Percentiles rank a stretch among this genome's conserved stretches.
phyloP scores from a whole-genome alignment of 2,113 vertebrate genomes.

The Saimiri boliviensis region DNA sequence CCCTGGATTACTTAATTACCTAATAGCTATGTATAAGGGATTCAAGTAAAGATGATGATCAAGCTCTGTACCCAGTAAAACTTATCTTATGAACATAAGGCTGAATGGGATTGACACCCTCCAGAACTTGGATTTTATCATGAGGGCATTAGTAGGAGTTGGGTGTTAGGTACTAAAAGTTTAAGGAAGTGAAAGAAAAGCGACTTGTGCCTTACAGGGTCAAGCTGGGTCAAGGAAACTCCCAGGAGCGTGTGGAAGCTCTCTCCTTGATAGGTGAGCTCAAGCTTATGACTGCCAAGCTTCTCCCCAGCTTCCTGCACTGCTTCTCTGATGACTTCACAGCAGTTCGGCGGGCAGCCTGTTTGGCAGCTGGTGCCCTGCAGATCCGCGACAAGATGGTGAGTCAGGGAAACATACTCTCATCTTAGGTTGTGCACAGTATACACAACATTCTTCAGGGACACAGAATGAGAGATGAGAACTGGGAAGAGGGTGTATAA shows the following conservation, averaged over 20 bases:
- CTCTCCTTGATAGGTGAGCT: conserved; percentile 82
- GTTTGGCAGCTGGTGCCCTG: conserved; percentile 83
- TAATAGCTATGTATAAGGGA: background rate
- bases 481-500: background rate
- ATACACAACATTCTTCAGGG: background rate
- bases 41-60: background rate
- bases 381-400: conserved; percentile 82
- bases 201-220: conserved; percentile 69
- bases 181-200: conserved; percentile 34
- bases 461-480: background rate
- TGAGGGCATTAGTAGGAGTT: background rate
- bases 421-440: background rate
- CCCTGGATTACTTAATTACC: background rate
- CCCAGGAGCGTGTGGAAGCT: conserved; percentile 78
- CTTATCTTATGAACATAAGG: background rate
- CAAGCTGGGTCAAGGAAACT: conserved; percentile 80
- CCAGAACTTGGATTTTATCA: background rate
- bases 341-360: conserved; percentile 84
- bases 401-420: conserved; percentile 31
- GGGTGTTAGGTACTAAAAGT: background rate
- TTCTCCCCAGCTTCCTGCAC: conserved; percentile 83
- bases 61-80: background rate
- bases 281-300: conserved; percentile 85
- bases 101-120: background rate
- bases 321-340: conserved; percentile 85